A percentile compares a stretch with the other conserved stretches of the same genome.
These are phyloP conservation scores for Lepus americanus DNA, from an alignment of 2,113 vertebrate genomes.

Conservation along the genomic window DNA sequence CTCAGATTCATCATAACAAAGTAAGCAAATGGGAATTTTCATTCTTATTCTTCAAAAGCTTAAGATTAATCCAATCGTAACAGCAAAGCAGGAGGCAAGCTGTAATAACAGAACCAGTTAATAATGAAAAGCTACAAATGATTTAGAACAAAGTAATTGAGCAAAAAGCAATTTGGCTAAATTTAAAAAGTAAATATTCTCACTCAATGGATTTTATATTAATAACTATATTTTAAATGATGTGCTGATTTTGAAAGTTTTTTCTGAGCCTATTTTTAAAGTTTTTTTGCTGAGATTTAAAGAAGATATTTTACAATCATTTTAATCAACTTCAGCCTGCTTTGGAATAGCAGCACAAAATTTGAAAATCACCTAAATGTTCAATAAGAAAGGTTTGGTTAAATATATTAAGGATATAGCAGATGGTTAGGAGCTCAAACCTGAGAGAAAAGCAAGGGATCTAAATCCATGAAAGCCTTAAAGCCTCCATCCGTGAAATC, in stretches of 20 bases:
- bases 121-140: background rate
- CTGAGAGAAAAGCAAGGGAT: background rate
- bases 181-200: background rate
- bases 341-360: constrained; percentile 21
- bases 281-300: background rate
- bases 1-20: constrained; percentile 13
- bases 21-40: constrained; percentile 21
- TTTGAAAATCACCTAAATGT: constrained; percentile 26
- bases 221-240: background rate
- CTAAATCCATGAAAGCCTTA: background rate
- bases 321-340: background rate
- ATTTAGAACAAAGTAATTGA: background rate
- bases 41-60: constrained; percentile 1
- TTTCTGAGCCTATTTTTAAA: background rate
- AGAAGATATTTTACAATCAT: background rate
- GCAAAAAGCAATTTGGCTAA: constrained; percentile 16
- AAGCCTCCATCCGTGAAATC: background rate
- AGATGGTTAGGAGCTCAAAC: constrained; percentile 1
- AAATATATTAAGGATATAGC: background rate
- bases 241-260: background rate
- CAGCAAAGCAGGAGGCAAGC: background rate
- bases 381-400: background rate
- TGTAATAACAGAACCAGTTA: background rate
- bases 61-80: background rate
- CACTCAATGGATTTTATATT: constrained; percentile 19